Evolutionary conservation across 2,797 vertebrate genomes (phyloP), one percentile per base, ranked within the genome.

Genomic region (Fratercula arctica): DNA sequence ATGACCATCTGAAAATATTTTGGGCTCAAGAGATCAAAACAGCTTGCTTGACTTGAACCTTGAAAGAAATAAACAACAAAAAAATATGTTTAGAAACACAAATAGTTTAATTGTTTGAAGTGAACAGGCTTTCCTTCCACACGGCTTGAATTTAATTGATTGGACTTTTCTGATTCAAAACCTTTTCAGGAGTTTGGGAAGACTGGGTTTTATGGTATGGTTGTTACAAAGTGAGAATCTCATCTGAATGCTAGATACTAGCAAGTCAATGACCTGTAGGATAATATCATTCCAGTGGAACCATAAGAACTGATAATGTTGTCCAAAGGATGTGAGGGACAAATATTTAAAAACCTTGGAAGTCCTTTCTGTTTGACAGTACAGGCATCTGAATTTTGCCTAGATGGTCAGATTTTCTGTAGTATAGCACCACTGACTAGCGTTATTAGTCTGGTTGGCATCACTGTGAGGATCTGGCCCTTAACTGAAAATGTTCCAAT

Each of bases 1-100:
- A 0, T 75, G 66, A 84, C 50, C 70, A 88, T 91, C 33, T 90
- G 89, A 96, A 92, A 96, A 90, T 95, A 81, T 75, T 93, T 92
- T 78, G 41, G 1, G 19, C 89, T 95, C 46, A 81, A 75, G 18
- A 81, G 57, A 96, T 86, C 76, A 91, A 93, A 97, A 87, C n/a
- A 83, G 37, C 37, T 94, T 64, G 37, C 31, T 92, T 90, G 59
- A 72, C 57, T 91, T 90, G 80, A 92, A 96, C 63, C 87, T 90
- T 63, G 29, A 76, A 86, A 54, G 14, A 84, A 90, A 85, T 76
- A 92, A 90, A 85, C 37, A 84, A 89, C 76, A 63, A 81, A 82
- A 75, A 92, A 83, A 77, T 69, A 88, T 74, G 48, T 90, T 96
- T 87, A 85, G 37, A 56, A 94, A 51, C 39, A 69, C 50, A 84